Percentiles rank a stretch among this genome's conserved stretches.
Evolutionary conservation across 2,113 vertebrate species (phyloP).

Genomic region (Machaerirhynchus nigripectus): DNA sequence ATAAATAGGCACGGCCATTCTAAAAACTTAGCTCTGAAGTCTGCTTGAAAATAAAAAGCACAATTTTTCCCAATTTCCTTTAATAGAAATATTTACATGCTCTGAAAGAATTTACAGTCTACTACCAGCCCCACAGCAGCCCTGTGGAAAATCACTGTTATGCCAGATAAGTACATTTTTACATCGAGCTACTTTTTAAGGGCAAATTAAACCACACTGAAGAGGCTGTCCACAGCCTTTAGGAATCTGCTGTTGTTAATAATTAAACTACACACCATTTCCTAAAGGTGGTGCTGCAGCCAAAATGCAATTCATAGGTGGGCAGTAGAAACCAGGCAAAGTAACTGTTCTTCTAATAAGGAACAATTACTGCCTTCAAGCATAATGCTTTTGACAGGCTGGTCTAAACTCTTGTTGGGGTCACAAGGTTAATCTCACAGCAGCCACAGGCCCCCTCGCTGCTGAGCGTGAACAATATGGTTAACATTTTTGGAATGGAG

Average conservation of each 20-base stretch:
- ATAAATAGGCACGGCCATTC: not conserved
- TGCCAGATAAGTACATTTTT: not conserved
- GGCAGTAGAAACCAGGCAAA: slow-evolving; percentile 22
- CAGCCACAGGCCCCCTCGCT: slow-evolving; percentile 36
- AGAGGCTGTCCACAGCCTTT: not conserved
- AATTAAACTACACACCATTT: slow-evolving; percentile 28
- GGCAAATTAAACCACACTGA: not conserved
- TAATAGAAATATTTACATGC: not conserved
- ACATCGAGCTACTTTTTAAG: not conserved
- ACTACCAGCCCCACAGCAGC: not conserved
- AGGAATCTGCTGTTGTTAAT: not conserved
- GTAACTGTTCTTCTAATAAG: slow-evolving; percentile 16
- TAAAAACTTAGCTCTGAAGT: not conserved
- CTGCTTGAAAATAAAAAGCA: not conserved
- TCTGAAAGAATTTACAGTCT: not conserved
- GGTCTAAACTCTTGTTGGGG: slow-evolving; percentile 47
- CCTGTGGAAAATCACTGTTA: not conserved
- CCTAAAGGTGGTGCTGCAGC: slow-evolving; percentile 57
- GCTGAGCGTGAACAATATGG: slow-evolving; percentile 52
- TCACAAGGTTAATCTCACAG: slow-evolving; percentile 57
- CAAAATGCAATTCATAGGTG: slow-evolving; percentile 4
- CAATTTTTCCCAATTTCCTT: not conserved
- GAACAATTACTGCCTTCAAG: slow-evolving; percentile 4
- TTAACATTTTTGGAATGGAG: slow-evolving; percentile 51
- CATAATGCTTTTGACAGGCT: slow-evolving; percentile 39